These are phyloP conservation scores for Tragelaphus scriptus DNA, from an alignment of 2,113 vertebrate species.

Conservation along the genomic window DNA sequence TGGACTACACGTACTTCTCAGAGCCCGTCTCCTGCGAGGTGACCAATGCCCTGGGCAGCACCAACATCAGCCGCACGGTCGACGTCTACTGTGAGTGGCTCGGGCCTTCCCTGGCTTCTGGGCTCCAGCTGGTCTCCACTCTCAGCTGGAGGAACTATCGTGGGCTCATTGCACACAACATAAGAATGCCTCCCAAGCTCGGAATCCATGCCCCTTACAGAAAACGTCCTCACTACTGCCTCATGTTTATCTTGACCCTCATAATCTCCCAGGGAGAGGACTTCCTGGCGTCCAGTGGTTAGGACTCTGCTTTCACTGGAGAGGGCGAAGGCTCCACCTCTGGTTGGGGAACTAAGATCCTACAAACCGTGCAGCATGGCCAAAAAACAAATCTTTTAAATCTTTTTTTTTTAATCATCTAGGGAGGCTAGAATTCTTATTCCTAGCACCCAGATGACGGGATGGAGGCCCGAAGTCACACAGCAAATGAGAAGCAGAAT, in stretches of 20 bases:
- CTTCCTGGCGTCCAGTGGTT: not conserved
- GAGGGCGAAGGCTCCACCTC: not conserved
- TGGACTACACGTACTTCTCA: constrained; percentile 96
- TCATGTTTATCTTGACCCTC: not conserved
- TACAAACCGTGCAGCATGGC: not conserved
- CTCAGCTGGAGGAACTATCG: rapidly evolving
- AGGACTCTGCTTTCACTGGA: not conserved
- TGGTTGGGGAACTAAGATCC: not conserved
- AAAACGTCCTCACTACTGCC: not conserved
- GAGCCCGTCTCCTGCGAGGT: constrained; percentile 97
- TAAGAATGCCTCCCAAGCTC: rapidly evolving
- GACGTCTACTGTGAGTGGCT: constrained; percentile 95
- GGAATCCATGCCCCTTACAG: not conserved
- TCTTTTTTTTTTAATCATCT: not conserved
- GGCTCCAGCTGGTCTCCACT: not conserved
- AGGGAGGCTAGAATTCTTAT: not conserved
- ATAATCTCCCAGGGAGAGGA: not conserved
- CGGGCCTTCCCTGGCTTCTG: rapidly evolving
- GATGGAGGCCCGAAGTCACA: not conserved
- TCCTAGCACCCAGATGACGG: not conserved
- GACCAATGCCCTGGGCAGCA: constrained; percentile 95
- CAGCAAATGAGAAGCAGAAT: not conserved
- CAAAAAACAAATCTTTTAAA: not conserved
- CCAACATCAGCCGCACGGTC: constrained; percentile 96
- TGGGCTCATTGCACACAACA: rapidly evolving